Percentiles rank a stretch among this genome's conserved stretches.
Evolutionary conservation across 2,888 invertebrate genomes (phyloP).

Genomic region (Syritta pipiens): DNA sequence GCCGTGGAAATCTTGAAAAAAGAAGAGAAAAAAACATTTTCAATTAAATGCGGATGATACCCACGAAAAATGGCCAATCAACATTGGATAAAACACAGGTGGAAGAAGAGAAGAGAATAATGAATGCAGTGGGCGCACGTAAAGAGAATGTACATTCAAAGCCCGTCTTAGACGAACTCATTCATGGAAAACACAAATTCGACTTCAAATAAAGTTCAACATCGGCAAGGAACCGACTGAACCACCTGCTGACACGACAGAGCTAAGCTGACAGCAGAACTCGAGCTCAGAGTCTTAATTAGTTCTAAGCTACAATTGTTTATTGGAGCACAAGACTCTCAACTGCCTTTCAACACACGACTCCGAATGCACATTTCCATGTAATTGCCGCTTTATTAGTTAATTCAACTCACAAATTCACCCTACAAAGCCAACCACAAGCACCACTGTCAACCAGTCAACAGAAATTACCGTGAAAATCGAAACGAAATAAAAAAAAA

Average conservation of each 20-base stretch:
- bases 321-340: conserved; percentile 44
- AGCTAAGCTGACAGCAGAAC: not conserved
- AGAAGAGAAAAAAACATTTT: no score
- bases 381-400: conserved; percentile 19
- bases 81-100: not conserved
- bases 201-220: no score
- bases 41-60: not conserved
- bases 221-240: no score
- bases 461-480: no score
- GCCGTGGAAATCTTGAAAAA: not conserved
- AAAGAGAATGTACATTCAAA: not conserved
- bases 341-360: not conserved
- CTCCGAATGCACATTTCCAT: not conserved
- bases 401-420: not conserved
- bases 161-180: no score
- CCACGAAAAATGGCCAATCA: no score
- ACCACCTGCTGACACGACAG: not conserved
- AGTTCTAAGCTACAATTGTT: conserved; percentile 8
- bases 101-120: not conserved
- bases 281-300: not conserved
- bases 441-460: not conserved
- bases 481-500: no score
- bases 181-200: no score
- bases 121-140: not conserved
- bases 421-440: conserved; percentile 9